Percentiles rank a stretch among this genome's conserved stretches.
Evolutionary conservation across 1,140 invertebrate genomes (phyloP).

Genomic region (Diuraphis noxia): DNA sequence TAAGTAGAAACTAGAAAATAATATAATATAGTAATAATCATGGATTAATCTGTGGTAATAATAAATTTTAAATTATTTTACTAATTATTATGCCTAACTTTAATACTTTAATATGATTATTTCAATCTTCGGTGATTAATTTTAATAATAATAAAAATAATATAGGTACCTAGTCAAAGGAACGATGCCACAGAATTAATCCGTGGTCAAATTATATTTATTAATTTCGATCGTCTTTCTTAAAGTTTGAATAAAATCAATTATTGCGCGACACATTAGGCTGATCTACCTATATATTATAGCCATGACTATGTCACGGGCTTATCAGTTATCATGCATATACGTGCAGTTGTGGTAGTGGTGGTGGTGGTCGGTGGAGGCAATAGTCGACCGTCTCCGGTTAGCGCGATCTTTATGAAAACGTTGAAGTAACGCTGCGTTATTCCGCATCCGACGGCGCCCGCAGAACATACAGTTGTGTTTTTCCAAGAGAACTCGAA

Average conservation of each 20-base stretch:
- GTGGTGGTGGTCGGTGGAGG: neutral
- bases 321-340: neutral
- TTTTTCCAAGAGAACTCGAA: neutral
- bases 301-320: neutral
- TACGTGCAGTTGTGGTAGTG: too few species aligned
- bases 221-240: neutral
- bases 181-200: neutral
- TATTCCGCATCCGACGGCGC: neutral
- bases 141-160: neutral
- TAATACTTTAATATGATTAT: neutral
- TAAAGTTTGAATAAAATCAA: neutral
- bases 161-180: neutral
- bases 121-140: neutral
- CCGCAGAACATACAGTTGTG: neutral
- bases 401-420: neutral
- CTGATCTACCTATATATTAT: neutral
- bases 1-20: too few species aligned
- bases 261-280: too few species aligned
- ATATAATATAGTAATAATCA: too few species aligned
- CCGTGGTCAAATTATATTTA: neutral
- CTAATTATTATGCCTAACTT: too few species aligned
- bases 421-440: neutral
- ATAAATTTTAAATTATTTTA: too few species aligned
- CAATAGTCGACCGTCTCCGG: neutral
- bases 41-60: too few species aligned